Evolutionary conservation across 2,797 vertebrate species (phyloP).

Genomic region (Echeneis naucrates): DNA sequence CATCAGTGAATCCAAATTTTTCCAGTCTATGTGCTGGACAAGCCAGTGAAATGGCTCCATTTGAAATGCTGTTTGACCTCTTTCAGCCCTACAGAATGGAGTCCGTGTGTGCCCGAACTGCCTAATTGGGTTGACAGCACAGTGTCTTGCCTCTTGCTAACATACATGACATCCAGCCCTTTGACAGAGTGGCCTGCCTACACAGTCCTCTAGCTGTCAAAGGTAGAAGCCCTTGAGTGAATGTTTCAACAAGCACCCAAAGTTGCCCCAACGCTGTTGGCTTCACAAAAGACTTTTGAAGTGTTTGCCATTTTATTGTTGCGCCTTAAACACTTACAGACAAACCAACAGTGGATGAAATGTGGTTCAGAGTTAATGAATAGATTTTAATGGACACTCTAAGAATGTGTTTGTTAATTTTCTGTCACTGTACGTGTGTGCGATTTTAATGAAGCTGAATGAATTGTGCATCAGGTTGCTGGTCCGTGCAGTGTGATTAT

Average conservation of each 20-base stretch:
- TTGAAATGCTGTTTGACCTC: slow-evolving; percentile 70
- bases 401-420: slow-evolving; percentile 66
- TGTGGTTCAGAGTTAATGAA: slow-evolving; percentile 62
- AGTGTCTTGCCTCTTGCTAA: slow-evolving; percentile 62
- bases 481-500: slow-evolving; percentile 52
- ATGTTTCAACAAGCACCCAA: slow-evolving; percentile 54
- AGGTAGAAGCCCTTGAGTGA: slow-evolving; percentile 40
- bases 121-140: slow-evolving; percentile 76
- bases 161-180: slow-evolving; percentile 60
- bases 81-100: slow-evolving; percentile 71
- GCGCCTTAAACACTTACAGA: slow-evolving; percentile 56
- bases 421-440: slow-evolving; percentile 12
- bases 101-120: slow-evolving; percentile 53
- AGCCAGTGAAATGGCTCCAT: slow-evolving; percentile 35
- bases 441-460: slow-evolving; percentile 67
- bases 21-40: slow-evolving; percentile 11
- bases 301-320: slow-evolving; percentile 60
- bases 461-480: slow-evolving; percentile 54
- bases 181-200: slow-evolving; percentile 49
- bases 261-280: slow-evolving; percentile 17
- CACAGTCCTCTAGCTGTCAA: slow-evolving; percentile 42
- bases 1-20: slow-evolving; percentile 23
- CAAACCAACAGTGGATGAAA: slow-evolving; percentile 60
- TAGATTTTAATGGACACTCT: slow-evolving; percentile 68
- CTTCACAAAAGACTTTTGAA: slow-evolving; percentile 36